These are phyloP conservation scores for Sebastolobus altivelis DNA, from an alignment of 2,797 vertebrate species.

Conservation along the genomic window DNA sequence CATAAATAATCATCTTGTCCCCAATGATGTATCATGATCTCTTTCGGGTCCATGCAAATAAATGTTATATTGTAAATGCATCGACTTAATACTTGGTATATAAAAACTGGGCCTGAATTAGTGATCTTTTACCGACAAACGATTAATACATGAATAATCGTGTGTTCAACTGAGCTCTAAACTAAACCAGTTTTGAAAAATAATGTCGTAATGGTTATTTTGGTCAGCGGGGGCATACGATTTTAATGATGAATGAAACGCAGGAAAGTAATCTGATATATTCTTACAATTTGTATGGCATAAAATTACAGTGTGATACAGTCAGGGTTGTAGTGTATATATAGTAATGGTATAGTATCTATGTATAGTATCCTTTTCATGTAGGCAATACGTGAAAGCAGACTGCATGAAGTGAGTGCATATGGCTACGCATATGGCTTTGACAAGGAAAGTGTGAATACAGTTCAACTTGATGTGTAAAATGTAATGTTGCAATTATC, in stretches of 20 bases:
- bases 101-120: not conserved
- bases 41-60: not conserved
- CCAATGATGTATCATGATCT: not conserved
- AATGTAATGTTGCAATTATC: not conserved
- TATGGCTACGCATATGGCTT: not conserved
- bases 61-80: not conserved
- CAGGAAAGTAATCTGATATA: not conserved
- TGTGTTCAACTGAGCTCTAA: not conserved
- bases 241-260: not conserved
- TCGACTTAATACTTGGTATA: not conserved
- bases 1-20: not conserved
- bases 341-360: not conserved
- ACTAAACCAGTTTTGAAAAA: not conserved
- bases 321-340: not conserved
- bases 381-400: not conserved
- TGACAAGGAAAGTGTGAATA: slow-evolving; percentile 9
- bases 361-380: not conserved
- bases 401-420: not conserved
- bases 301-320: not conserved
- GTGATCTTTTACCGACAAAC: not conserved
- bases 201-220: not conserved
- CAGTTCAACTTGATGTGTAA: slow-evolving; percentile 3
- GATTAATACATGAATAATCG: not conserved
- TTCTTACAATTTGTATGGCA: not conserved
- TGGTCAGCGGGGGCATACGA: not conserved